Evolutionary conservation across 2,888 invertebrate genomes (phyloP).

Genomic region (Scrobipalpa atriplicella): DNA sequence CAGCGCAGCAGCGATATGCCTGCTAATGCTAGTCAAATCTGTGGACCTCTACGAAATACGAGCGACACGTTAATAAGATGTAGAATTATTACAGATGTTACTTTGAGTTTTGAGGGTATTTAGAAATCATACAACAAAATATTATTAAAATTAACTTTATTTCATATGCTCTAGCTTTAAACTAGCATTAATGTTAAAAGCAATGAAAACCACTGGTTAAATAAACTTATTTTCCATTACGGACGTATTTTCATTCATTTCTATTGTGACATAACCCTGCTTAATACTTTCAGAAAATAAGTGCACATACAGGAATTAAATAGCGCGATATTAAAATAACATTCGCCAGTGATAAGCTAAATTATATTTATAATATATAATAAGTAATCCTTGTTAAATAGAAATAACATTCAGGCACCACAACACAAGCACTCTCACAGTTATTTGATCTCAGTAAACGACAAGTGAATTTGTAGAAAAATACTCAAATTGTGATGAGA

Average conservation of each 20-base stretch:
- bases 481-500: background rate
- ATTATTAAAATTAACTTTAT: conserved; percentile 36
- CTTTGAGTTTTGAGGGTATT: too few species aligned
- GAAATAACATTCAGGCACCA: conserved; percentile 45
- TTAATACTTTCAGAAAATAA: conserved; percentile 19
- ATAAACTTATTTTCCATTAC: conserved; percentile 9
- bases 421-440: conserved; percentile 46
- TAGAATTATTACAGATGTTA: too few species aligned
- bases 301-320: conserved; percentile 4
- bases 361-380: conserved; percentile 6
- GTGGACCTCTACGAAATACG: too few species aligned
- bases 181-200: conserved; percentile 32
- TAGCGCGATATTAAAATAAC: background rate
- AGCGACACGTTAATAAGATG: too few species aligned
- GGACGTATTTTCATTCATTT: background rate
- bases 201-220: conserved; percentile 30
- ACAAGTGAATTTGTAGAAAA: background rate
- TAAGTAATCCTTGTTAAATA: conserved; percentile 15
- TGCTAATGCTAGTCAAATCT: too few species aligned
- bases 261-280: conserved; percentile 24
- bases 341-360: conserved; percentile 12
- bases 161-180: conserved; percentile 34
- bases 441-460: conserved; percentile 47
- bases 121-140: conserved; percentile 23
- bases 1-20: too few species aligned